Evolutionary conservation across 2,113 vertebrate genomes (phyloP).

Genomic region (Tenrec ecaudatus): DNA sequence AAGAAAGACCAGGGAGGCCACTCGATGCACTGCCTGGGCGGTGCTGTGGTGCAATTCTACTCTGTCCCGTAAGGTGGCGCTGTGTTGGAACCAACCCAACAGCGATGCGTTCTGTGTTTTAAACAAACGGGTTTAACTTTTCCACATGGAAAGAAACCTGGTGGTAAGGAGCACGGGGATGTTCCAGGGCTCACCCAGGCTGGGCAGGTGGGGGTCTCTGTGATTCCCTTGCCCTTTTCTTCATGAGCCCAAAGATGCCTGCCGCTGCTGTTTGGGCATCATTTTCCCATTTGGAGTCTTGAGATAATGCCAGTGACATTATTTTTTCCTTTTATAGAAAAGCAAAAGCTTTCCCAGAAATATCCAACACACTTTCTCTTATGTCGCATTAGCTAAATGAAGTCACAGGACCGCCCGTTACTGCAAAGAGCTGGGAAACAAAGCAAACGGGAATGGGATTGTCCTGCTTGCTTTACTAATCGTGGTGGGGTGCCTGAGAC

Average conservation of each 20-base stretch:
- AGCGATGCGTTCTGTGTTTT: not conserved
- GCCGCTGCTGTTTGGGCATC: not conserved
- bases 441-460: not conserved
- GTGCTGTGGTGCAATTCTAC: too few species aligned
- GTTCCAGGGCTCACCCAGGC: not conserved
- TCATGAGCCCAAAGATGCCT: not conserved
- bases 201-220: not conserved
- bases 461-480: not conserved
- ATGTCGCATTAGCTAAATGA: not conserved
- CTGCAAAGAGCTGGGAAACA: conserved; percentile 9
- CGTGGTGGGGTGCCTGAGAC: not conserved
- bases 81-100: too few species aligned
- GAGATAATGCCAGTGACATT: not conserved
- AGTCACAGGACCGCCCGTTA: not conserved
- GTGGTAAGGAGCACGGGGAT: not conserved
- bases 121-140: not conserved
- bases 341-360: not conserved
- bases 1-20: not conserved
- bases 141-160: not conserved
- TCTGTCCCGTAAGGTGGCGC: not conserved
- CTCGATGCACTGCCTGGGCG: not conserved
- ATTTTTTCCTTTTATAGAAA: not conserved
- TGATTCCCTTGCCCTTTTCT: not conserved
- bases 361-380: not conserved
- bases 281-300: not conserved